Percentiles rank a stretch among this genome's conserved stretches.
Conservation (phyloP, 2,888 invertebrate species). For the Nymphalis urticae region DNA sequence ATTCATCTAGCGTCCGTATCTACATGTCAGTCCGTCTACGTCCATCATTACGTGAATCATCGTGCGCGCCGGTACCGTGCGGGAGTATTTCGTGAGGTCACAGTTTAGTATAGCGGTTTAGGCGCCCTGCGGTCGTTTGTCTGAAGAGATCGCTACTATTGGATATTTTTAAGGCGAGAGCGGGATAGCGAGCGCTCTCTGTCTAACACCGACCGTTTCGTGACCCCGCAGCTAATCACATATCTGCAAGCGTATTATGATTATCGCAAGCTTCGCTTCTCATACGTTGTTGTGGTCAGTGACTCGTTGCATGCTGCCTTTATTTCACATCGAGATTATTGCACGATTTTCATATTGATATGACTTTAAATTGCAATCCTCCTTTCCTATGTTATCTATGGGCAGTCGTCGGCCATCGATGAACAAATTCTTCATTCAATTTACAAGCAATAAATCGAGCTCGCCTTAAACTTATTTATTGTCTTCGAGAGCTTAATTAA, state of each 20-base stretch:
- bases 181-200: constrained; percentile 58
- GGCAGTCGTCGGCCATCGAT: constrained; percentile 8
- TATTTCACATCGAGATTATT: constrained; percentile 45
- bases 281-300: constrained; percentile 75
- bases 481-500: constrained; percentile 41
- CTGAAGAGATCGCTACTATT: constrained; percentile 49
- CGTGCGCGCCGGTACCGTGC: constrained; percentile 65
- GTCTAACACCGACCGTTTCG: constrained; percentile 78
- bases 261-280: constrained; percentile 76
- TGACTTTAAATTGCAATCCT: constrained; percentile 28
- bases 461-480: constrained; percentile 26
- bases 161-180: constrained; percentile 48
- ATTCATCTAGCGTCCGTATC: constrained; percentile 72
- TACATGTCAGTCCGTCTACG: constrained; percentile 62
- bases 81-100: constrained; percentile 80
- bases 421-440: constrained; percentile 6
- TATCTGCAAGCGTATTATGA: constrained; percentile 81
- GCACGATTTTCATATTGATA: constrained; percentile 39
- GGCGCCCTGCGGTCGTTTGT: constrained; percentile 76
- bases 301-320: constrained; percentile 59
- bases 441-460: constrained; percentile 6
- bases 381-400: constrained; percentile 21
- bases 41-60: constrained; percentile 77
- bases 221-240: constrained; percentile 80
- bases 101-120: constrained; percentile 80